phyloP scores from a whole-genome alignment of 2,113 vertebrate genomes.

The Sprattus sprattus region DNA sequence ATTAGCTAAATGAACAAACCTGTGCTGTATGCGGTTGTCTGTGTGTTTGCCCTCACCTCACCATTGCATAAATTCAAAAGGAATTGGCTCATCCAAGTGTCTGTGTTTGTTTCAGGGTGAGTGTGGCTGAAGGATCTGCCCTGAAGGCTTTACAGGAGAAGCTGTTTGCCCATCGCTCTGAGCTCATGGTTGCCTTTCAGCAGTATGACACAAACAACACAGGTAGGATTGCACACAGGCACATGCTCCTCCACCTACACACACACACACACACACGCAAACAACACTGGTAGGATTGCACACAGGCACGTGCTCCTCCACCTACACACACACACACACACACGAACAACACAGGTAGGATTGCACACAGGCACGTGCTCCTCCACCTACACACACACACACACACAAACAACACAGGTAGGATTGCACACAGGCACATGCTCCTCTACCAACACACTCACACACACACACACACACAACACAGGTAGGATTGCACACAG shows the following conservation, averaged over 20 bases:
- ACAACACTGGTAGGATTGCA: too few species aligned
- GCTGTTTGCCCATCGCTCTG: constrained; percentile 81
- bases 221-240: constrained; percentile 67
- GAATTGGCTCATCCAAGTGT: neutral
- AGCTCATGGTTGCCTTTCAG: constrained; percentile 79
- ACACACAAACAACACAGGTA: neutral
- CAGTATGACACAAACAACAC: constrained; percentile 73
- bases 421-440: neutral
- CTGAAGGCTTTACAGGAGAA: constrained; percentile 84
- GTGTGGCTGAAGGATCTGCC: constrained; percentile 82
- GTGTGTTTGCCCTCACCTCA: neutral
- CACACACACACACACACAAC: neutral
- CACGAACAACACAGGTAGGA: too few species aligned
- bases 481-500: neutral
- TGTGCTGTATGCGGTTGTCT: neutral
- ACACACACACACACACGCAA: neutral
- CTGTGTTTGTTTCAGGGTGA: constrained; percentile 70
- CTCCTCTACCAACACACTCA: too few species aligned
- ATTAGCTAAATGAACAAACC: too few species aligned
- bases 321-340: neutral
- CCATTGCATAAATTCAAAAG: too few species aligned
- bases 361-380: too few species aligned
- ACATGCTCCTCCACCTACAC: neutral
- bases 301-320: neutral
- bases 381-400: neutral